Conservation (phyloP, 1,140 invertebrate genomes). For the Hypothenemus hampei region DNA sequence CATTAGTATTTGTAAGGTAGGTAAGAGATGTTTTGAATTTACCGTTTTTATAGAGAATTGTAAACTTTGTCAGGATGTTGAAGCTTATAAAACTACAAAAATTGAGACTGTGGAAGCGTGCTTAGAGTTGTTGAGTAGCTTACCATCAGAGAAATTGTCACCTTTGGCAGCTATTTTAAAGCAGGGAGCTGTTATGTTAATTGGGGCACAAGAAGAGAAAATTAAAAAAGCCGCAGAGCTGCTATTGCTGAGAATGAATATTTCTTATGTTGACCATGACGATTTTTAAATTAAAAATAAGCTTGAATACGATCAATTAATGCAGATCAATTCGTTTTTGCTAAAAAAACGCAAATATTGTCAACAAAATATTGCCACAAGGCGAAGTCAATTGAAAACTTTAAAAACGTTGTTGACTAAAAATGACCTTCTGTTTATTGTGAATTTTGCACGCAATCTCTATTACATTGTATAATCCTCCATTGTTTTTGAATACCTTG, state of each 20-base stretch:
- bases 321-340: neutral
- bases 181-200: constrained; percentile 51
- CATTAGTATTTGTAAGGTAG: constrained; percentile 73
- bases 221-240: constrained; percentile 51
- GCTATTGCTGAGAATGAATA: constrained; percentile 44
- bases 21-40: constrained; percentile 5
- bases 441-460: too few species aligned
- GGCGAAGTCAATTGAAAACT: too few species aligned
- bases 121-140: constrained; percentile 53
- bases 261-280: constrained; percentile 41
- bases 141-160: constrained; percentile 51
- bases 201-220: constrained; percentile 42
- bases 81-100: constrained; percentile 52
- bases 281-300: constrained; percentile 29
- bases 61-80: constrained; percentile 46
- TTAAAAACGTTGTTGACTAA: too few species aligned
- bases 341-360: too few species aligned
- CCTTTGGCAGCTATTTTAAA: constrained; percentile 51
- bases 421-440: too few species aligned
- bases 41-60: neutral
- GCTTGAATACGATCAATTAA: neutral
- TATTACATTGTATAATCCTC: too few species aligned
- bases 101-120: constrained; percentile 57
- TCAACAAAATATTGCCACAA: too few species aligned
- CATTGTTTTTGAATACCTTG: too few species aligned